Conservation (phyloP, 2,888 invertebrate species). For the Antheraea assamensis region DNA sequence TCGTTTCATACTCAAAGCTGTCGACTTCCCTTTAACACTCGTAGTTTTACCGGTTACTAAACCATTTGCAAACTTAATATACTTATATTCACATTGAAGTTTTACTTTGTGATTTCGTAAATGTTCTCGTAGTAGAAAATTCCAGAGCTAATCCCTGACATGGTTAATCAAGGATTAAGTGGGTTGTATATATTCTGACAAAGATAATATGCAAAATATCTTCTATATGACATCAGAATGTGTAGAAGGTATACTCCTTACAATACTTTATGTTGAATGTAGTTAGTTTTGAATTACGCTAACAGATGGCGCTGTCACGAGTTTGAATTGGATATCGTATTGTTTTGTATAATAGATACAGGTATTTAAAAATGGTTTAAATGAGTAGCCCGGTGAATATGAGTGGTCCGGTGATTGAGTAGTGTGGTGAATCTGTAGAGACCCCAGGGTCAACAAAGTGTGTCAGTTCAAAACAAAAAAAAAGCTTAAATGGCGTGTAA, state of each 20-base stretch:
- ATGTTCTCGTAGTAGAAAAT: slow-evolving; percentile 9
- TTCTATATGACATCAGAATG: background rate
- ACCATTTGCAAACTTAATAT: slow-evolving; percentile 8
- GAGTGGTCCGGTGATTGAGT: no score
- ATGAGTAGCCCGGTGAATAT: no score
- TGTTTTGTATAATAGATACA: no score
- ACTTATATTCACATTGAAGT: slow-evolving; percentile 1
- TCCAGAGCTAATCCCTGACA: background rate
- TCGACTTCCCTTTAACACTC: slow-evolving; percentile 7
- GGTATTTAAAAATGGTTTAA: no score
- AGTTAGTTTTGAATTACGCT: background rate
- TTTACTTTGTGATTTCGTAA: slow-evolving; percentile 9
- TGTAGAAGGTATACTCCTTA: background rate
- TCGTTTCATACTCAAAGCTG: background rate
- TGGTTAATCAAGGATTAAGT: background rate
- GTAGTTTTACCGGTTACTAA: background rate
- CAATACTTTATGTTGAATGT: background rate
- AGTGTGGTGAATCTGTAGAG: no score
- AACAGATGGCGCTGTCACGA: no score
- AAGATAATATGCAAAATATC: background rate
- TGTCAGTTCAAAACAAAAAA: no score
- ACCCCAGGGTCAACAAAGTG: no score
- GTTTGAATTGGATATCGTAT: no score
- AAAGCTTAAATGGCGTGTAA: no score
- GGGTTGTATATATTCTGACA: background rate